Percentiles rank a stretch among this genome's conserved stretches.
These are phyloP conservation scores for Athrips mouffetella DNA, from an alignment of 2,888 invertebrate genomes.

Conservation along the genomic window DNA sequence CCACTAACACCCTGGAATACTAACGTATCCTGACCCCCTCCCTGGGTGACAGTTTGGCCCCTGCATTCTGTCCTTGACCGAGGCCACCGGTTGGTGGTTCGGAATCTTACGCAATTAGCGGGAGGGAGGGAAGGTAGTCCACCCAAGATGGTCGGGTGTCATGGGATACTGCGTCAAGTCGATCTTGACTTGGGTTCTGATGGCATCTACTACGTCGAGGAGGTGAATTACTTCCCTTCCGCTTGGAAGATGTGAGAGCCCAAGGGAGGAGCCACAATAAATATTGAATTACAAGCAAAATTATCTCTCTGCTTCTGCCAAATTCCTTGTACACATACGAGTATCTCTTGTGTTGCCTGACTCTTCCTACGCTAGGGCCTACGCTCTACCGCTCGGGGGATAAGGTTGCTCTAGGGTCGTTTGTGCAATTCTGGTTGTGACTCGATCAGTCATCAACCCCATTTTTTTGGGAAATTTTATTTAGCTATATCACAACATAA, in stretches of 20 bases:
- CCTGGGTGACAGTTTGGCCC: conserved; percentile 16
- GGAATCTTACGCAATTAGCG: conserved; percentile 13
- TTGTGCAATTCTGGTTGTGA: no score
- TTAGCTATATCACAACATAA: no score
- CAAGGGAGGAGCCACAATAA: conserved; percentile 12
- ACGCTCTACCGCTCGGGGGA: no score
- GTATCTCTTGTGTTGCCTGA: no score
- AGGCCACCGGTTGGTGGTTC: conserved; percentile 9
- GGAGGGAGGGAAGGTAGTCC: conserved; percentile 1
- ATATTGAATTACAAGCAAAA: background rate
- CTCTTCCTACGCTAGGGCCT: no score
- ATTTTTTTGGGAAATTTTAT: no score
- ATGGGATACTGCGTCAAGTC: background rate
- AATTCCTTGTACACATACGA: no score
- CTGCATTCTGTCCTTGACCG: conserved; percentile 12
- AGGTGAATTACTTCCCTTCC: background rate
- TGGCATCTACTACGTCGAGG: background rate
- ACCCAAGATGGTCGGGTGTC: background rate
- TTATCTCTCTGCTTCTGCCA: background rate
- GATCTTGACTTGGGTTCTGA: conserved; percentile 3
- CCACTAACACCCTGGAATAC: conserved; percentile 13
- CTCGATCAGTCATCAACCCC: no score
- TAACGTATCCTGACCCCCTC: conserved; percentile 9
- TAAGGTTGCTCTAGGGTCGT: no score
- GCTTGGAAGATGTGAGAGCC: conserved; percentile 16